A percentile compares a stretch with the other conserved stretches of the same genome.
These are phyloP conservation scores for Physella acuta DNA, from an alignment of 1,140 invertebrate genomes.

Conservation along the genomic window DNA sequence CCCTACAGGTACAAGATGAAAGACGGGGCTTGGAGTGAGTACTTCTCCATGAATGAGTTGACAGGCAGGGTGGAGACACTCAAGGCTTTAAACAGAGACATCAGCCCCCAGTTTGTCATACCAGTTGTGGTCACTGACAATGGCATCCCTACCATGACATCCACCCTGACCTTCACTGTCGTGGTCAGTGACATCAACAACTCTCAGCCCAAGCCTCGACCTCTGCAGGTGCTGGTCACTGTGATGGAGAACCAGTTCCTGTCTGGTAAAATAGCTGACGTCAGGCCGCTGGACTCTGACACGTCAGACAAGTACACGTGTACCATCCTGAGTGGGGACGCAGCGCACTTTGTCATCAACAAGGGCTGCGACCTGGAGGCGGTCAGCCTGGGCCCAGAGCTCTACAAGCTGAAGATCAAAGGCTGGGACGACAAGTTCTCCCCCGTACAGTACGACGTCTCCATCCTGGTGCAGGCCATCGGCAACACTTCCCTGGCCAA, in stretches of 20 bases:
- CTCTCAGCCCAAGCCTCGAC: constrained; percentile 81
- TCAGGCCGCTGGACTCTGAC: constrained; percentile 88
- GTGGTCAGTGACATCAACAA: constrained; percentile 88
- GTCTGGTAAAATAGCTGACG: constrained; percentile 81
- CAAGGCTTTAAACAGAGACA: constrained; percentile 79
- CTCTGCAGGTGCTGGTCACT: constrained; percentile 77
- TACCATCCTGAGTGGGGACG: constrained; percentile 56
- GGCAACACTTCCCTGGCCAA: constrained; percentile 80
- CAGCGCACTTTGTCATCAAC: constrained; percentile 71
- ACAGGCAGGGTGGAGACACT: constrained; percentile 80
- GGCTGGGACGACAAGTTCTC: constrained; percentile 87
- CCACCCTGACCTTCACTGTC: constrained; percentile 79
- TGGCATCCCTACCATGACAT: constrained; percentile 75
- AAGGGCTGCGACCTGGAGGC: constrained; percentile 76
- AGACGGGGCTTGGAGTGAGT: constrained; percentile 70
- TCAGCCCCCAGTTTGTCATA: constrained; percentile 68
- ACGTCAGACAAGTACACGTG: constrained; percentile 84
- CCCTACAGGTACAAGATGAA: constrained; percentile 83
- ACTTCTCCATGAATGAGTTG: constrained; percentile 76
- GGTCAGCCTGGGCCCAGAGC: constrained; percentile 40
- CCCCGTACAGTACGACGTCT: constrained; percentile 81
- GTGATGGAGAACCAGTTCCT: constrained; percentile 59
- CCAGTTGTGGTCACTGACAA: constrained; percentile 86
- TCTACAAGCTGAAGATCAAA: constrained; percentile 72
- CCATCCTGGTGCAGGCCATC: constrained; percentile 78